phyloP scores from a whole-genome alignment of 2,797 vertebrate species.

The Parambassis ranga region DNA sequence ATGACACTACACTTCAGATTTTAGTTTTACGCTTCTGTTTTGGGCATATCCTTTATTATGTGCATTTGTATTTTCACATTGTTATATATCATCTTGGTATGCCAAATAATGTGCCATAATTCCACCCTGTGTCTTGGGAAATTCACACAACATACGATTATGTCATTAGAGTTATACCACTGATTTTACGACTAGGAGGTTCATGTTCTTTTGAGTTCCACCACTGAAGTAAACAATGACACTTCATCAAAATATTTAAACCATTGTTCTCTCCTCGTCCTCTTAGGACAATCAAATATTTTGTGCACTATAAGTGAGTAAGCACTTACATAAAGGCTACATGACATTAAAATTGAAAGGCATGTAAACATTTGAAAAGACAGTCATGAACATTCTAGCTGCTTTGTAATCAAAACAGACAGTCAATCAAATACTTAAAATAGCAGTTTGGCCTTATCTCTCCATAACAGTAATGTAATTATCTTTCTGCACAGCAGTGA shows the following conservation, averaged over 20 bases:
- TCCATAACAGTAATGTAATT: constrained; percentile 68
- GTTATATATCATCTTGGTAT: not conserved
- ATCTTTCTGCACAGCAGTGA: constrained; percentile 64
- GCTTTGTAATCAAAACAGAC: constrained; percentile 55
- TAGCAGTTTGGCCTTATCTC: constrained; percentile 60
- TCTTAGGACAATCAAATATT: constrained; percentile 18
- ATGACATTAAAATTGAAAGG: constrained; percentile 24
- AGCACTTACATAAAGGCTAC: constrained; percentile 14
- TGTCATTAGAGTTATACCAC: not conserved
- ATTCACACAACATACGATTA: not conserved
- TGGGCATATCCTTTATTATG: too few relatives aligned
- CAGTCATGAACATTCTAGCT: constrained; percentile 32
- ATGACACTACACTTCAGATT: not conserved
- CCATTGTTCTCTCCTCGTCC: not conserved
- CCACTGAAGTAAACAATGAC: not conserved
- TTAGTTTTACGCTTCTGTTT: not conserved
- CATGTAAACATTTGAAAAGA: constrained; percentile 50
- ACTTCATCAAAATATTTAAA: constrained; percentile 11
- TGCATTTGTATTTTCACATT: not conserved
- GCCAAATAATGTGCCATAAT: not conserved
- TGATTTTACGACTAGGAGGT: not conserved
- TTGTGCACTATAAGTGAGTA: not conserved
- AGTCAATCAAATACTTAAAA: constrained; percentile 63
- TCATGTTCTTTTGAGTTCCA: not conserved
- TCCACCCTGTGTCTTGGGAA: not conserved